Percentiles rank a stretch among this genome's conserved stretches.
phyloP scores from a whole-genome alignment of 2,113 vertebrate genomes.

The Callipepla californica region DNA sequence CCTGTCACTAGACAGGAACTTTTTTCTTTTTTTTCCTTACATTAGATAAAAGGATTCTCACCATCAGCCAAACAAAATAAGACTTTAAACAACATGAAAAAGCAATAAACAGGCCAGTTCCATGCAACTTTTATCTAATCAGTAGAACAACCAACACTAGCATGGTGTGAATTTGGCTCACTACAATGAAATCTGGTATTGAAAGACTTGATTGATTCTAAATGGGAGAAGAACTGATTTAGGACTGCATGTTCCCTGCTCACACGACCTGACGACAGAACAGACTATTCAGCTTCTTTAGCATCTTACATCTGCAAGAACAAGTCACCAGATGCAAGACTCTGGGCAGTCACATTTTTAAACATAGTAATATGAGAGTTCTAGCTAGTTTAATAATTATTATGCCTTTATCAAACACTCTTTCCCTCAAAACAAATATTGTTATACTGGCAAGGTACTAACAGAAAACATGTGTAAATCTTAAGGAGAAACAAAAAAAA shows the following conservation, averaged over 20 bases:
- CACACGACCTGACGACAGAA: background rate
- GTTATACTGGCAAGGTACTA: background rate
- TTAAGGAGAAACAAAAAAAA: background rate
- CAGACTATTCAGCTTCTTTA: background rate
- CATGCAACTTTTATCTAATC: background rate
- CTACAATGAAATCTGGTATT: background rate
- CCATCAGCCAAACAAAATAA: background rate
- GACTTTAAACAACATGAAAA: background rate
- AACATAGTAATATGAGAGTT: background rate
- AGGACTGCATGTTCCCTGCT: background rate
- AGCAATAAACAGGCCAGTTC: background rate
- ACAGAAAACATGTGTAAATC: background rate
- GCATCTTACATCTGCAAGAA: background rate
- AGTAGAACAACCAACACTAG: background rate
- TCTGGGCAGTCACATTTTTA: background rate
- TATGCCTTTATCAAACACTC: background rate
- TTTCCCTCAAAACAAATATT: background rate
- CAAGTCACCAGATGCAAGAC: background rate
- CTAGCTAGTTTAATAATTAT: background rate
- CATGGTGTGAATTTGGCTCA: background rate
- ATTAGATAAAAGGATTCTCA: background rate
- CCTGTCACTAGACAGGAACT: background rate
- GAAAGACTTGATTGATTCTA: background rate
- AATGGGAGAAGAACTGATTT: background rate
- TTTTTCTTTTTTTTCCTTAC: background rate